phyloP scores from a whole-genome alignment of 2,888 invertebrate species.

The Pogonocherus hispidulus region DNA sequence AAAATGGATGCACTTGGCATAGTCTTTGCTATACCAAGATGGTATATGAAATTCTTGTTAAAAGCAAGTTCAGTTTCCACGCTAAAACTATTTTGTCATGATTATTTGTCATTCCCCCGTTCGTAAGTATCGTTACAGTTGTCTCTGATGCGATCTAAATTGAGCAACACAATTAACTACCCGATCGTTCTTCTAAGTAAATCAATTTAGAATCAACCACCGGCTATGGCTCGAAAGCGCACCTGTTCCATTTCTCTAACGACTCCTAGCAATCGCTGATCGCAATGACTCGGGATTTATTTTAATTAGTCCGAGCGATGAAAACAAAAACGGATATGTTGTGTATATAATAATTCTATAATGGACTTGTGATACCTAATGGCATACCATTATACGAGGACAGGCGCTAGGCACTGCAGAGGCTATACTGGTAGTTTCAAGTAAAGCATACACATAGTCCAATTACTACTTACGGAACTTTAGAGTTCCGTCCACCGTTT shows the following conservation, averaged over 20 bases:
- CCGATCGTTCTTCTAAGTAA: neutral
- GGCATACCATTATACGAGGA: slow-evolving; percentile 41
- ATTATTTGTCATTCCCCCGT: too few relatives aligned
- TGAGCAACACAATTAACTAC: too few relatives aligned
- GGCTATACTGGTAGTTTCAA: slow-evolving; percentile 29
- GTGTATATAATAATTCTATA: slow-evolving; percentile 29
- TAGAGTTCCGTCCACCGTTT: too few relatives aligned
- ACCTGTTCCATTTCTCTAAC: slow-evolving; percentile 18
- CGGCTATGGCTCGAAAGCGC: neutral
- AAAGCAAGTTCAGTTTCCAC: too few relatives aligned
- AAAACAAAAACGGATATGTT: slow-evolving; percentile 20
- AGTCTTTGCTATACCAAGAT: too few relatives aligned
- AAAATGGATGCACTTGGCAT: too few relatives aligned
- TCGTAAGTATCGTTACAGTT: too few relatives aligned
- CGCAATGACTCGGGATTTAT: slow-evolving; percentile 9
- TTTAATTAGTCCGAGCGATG: slow-evolving; percentile 22
- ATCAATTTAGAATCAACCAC: neutral
- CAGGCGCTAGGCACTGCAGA: slow-evolving; percentile 53
- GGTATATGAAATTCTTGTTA: too few relatives aligned
- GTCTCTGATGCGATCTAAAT: too few relatives aligned
- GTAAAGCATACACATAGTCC: neutral
- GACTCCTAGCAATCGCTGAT: slow-evolving; percentile 16
- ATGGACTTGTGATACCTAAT: slow-evolving; percentile 37
- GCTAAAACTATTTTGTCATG: too few relatives aligned
- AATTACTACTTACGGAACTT: too few relatives aligned